phyloP scores from a whole-genome alignment of 2,888 invertebrate species.

The Patella pellucida region DNA sequence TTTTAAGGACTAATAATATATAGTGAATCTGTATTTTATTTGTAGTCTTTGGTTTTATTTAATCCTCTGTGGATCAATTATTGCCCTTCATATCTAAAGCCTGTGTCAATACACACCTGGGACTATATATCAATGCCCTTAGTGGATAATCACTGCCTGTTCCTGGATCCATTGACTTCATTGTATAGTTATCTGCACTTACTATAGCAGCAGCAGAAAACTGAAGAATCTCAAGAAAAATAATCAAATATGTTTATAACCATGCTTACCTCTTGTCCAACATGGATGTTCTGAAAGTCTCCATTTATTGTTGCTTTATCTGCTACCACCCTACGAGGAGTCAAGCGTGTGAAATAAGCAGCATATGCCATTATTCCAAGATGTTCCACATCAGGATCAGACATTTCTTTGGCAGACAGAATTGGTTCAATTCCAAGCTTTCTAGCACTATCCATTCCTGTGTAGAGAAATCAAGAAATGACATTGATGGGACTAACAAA shows the following conservation, averaged over 20 bases:
- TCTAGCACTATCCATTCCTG: slow-evolving; percentile 76
- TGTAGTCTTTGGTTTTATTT: no score
- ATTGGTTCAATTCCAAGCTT: slow-evolving; percentile 88
- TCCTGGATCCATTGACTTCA: no score
- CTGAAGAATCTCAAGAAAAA: background rate
- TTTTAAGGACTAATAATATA: no score
- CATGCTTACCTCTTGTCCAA: slow-evolving; percentile 52
- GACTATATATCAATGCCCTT: no score
- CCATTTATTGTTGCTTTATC: slow-evolving; percentile 51
- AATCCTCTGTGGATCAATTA: no score
- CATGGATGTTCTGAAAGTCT: slow-evolving; percentile 47
- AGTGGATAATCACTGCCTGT: no score
- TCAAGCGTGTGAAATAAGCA: slow-evolving; percentile 85
- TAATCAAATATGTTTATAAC: background rate
- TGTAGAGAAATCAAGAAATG: background rate
- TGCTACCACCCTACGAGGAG: slow-evolving; percentile 46
- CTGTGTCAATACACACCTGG: no score
- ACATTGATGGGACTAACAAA: no score
- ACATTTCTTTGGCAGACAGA: slow-evolving; percentile 92
- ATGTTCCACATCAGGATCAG: slow-evolving; percentile 94
- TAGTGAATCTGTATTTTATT: no score
- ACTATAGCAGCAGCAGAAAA: background rate
- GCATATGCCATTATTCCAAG: slow-evolving; percentile 98
- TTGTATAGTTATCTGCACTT: background rate
- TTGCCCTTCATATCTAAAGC: no score